phyloP scores from a whole-genome alignment of 2,113 vertebrate genomes.

The Polyodon spathula region DNA sequence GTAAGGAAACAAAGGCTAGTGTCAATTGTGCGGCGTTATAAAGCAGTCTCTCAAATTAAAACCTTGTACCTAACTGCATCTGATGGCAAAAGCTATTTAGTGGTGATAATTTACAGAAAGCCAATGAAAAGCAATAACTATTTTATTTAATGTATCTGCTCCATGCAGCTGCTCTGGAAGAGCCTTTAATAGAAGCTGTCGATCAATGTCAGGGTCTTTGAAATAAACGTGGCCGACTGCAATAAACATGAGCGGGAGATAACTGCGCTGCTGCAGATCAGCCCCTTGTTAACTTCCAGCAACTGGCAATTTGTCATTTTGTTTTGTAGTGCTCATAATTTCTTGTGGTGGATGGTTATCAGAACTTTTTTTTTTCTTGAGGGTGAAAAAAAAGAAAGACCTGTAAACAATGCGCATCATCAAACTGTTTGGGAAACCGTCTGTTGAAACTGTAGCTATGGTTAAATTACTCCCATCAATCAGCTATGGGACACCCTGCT shows the following conservation, averaged over 20 bases:
- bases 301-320: conserved; percentile 69
- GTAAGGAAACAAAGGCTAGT: conserved; percentile 75
- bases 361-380: conserved; percentile 8
- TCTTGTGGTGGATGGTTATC: conserved; percentile 47
- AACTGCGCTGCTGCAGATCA: conserved; percentile 68
- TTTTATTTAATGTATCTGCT: conserved; percentile 97
- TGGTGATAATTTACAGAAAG: conserved; percentile 82
- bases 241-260: conserved; percentile 88
- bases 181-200: conserved; percentile 96
- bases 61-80: conserved; percentile 88
- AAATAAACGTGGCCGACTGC: conserved; percentile 78
- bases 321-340: conserved; percentile 64
- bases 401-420: conserved; percentile 36
- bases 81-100: conserved; percentile 90
- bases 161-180: conserved; percentile 81
- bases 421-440: conserved; percentile 12
- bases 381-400: conserved; percentile 16
- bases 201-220: conserved; percentile 78
- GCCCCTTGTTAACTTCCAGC: conserved; percentile 75
- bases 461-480: conserved; percentile 31
- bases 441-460: conserved; percentile 33
- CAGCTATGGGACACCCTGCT: conserved; percentile 14
- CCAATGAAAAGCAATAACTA: conserved; percentile 97
- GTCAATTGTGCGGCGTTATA: conserved; percentile 79
- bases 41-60: conserved; percentile 97